Percentiles rank a stretch among this genome's conserved stretches.
These are phyloP conservation scores for Arctia plantaginis DNA, from an alignment of 2,888 invertebrate genomes.

Conservation along the genomic window DNA sequence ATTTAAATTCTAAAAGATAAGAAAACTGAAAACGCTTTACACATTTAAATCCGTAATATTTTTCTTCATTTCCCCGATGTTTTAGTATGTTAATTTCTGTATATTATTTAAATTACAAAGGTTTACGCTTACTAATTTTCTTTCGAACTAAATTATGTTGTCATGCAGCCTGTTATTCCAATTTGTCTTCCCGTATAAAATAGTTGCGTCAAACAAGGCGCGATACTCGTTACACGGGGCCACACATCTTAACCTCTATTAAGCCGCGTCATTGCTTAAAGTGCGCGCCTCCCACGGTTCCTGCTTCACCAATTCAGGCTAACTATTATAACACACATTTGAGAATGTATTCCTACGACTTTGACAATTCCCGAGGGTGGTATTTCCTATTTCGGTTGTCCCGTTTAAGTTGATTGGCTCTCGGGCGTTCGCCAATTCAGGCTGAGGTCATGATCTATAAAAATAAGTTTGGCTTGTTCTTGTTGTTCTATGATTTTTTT, in stretches of 20 bases:
- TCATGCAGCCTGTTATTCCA: slow-evolving; percentile 64
- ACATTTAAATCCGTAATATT: not conserved
- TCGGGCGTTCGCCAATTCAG: slow-evolving; percentile 32
- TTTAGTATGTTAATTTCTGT: not conserved
- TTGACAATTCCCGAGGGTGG: slow-evolving; percentile 64
- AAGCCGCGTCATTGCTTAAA: slow-evolving; percentile 74
- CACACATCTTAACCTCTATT: slow-evolving; percentile 85
- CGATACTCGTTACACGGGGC: slow-evolving; percentile 74
- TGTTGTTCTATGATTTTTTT: not conserved
- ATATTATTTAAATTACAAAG: not conserved
- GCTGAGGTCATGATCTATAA: slow-evolving; percentile 28
- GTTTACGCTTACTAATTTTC: slow-evolving; percentile 32
- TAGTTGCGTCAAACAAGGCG: slow-evolving; percentile 74
- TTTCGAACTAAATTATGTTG: slow-evolving; percentile 22
- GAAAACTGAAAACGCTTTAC: not conserved
- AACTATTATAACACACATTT: slow-evolving; percentile 64
- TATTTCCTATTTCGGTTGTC: slow-evolving; percentile 46
- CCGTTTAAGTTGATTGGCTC: slow-evolving; percentile 51
- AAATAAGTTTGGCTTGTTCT: slow-evolving; percentile 21
- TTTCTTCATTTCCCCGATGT: not conserved
- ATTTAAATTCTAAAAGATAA: not conserved
- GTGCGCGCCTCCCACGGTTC: slow-evolving; percentile 76
- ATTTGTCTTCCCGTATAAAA: slow-evolving; percentile 64
- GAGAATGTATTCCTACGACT: slow-evolving; percentile 51
- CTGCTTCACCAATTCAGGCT: slow-evolving; percentile 76